A percentile compares a stretch with the other conserved stretches of the same genome.
These are phyloP conservation scores for Pelagia noctiluca DNA, from an alignment of 30 jellyfish, hydroid and myxozoan genomes.

Conservation along the genomic window DNA sequence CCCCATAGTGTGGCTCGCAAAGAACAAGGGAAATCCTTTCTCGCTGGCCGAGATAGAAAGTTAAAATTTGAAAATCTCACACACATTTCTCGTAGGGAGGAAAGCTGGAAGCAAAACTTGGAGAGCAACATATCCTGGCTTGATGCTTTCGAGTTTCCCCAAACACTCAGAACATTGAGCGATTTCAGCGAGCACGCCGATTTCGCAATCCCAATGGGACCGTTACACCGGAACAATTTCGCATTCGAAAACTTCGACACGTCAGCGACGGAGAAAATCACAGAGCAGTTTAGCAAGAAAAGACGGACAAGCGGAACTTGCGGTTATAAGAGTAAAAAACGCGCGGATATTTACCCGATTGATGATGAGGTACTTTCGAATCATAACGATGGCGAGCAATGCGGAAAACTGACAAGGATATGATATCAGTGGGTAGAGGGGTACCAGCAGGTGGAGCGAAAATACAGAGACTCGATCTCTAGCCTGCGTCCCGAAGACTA, in stretches of 20 bases:
- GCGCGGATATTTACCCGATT: conserved; percentile 55
- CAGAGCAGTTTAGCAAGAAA: conserved; percentile 54
- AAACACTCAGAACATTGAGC: conserved; percentile 42
- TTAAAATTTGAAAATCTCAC: not conserved
- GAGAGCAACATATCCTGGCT: conserved; percentile 65
- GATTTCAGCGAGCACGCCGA: conserved; percentile 68
- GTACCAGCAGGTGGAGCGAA: too few species aligned
- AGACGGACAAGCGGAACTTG: conserved; percentile 17
- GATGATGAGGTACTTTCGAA: conserved; percentile 4
- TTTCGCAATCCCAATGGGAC: conserved; percentile 77
- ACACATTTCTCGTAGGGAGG: conserved; percentile 23
- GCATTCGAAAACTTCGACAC: conserved; percentile 59
- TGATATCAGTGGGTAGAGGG: too few species aligned
- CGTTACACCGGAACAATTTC: conserved; percentile 50
- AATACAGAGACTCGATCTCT: too few species aligned
- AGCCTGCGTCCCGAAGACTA: too few species aligned
- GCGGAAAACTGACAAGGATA: not conserved
- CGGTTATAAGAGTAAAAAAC: conserved; percentile 18
- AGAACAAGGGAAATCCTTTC: not conserved
- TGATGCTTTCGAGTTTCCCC: conserved; percentile 71
- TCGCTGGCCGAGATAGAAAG: not conserved
- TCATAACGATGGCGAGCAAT: not conserved
- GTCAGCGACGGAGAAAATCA: conserved; percentile 46
- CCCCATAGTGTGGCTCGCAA: too few species aligned
- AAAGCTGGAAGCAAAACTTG: conserved; percentile 26